Conservation (phyloP, 2,797 vertebrate species). For the Dendrocincla fuliginosa region DNA sequence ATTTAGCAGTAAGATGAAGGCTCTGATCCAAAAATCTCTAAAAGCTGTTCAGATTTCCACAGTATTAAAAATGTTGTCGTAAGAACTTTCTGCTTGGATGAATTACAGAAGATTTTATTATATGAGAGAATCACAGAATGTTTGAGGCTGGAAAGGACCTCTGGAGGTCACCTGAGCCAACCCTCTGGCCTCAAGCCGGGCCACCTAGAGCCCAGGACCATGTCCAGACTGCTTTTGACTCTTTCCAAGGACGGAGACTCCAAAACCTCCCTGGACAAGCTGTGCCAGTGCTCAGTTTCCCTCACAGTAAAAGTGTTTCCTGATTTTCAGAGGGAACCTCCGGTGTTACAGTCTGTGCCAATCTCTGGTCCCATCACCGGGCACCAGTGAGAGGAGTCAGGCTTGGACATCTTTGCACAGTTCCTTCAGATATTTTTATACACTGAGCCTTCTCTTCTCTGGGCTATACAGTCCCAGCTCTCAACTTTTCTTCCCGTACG, state of each 20-base stretch:
- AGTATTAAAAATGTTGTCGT: neutral
- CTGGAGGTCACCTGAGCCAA: neutral
- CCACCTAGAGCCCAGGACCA: neutral
- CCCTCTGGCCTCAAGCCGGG: neutral
- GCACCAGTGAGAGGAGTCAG: neutral
- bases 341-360: neutral
- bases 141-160: neutral
- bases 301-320: neutral
- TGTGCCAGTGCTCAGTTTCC: neutral
- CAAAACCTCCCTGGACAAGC: neutral
- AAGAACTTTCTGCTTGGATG: neutral
- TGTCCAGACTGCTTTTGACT: neutral
- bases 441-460: neutral
- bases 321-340: neutral
- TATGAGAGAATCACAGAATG: neutral
- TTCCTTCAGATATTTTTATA: neutral
- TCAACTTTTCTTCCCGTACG: neutral
- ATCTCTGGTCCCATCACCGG: neutral
- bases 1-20: neutral
- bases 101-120: neutral
- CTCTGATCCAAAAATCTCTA: neutral
- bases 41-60: neutral
- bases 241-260: neutral
- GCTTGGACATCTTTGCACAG: neutral
- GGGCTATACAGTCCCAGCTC: neutral